Evolutionary conservation across 2,113 vertebrate species (phyloP).

Genomic region (Nycticebus coucang): DNA sequence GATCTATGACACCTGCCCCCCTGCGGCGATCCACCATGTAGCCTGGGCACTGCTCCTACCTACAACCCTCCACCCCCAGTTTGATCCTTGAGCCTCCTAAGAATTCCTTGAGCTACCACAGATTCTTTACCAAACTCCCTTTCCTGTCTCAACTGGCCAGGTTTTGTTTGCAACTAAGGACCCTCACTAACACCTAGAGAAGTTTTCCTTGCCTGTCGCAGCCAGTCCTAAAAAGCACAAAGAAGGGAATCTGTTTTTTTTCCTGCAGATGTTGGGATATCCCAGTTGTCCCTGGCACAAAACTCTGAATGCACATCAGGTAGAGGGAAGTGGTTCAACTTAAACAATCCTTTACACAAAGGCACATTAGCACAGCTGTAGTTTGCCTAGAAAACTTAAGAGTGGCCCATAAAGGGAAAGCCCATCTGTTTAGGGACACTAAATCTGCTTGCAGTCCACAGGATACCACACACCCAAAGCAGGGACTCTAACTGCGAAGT

Average conservation of each 20-base stretch:
- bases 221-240: conserved; percentile 29
- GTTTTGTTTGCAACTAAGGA: conserved; percentile 22
- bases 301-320: conserved; percentile 69
- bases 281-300: conserved; percentile 49
- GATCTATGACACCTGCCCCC: background rate
- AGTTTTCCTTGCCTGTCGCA: background rate
- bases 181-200: conserved; percentile 1
- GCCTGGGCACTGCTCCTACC: background rate
- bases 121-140: background rate
- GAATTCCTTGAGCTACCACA: background rate
- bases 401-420: conserved; percentile 77
- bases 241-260: conserved; percentile 17
- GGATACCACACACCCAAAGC: conserved; percentile 70
- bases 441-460: conserved; percentile 76
- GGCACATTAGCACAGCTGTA: conserved; percentile 68
- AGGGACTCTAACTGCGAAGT: conserved; percentile 63
- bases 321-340: conserved; percentile 64
- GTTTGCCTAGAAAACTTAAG: conserved; percentile 72
- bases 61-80: background rate
- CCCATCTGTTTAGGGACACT: conserved; percentile 78
- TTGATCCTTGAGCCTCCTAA: background rate
- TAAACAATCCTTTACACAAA: conserved; percentile 74
- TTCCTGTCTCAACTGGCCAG: background rate
- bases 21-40: background rate
- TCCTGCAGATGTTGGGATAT: conserved; percentile 54